Evolutionary conservation across 1,140 invertebrate species (phyloP).

Genomic region (Forficula auricularia): DNA sequence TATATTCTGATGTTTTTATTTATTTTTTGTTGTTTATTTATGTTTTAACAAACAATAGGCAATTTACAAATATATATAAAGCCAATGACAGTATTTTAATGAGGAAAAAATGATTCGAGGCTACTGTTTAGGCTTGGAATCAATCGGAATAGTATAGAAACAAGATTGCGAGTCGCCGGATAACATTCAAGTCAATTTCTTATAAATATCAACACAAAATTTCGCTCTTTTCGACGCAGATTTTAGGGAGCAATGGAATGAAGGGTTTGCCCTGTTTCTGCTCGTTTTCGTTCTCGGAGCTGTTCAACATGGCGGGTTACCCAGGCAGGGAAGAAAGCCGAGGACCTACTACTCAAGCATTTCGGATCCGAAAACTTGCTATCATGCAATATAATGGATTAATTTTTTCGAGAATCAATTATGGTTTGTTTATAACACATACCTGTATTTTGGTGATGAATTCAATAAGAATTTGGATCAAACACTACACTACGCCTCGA

Average conservation of each 20-base stretch:
- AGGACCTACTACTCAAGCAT: slow-evolving; percentile 17
- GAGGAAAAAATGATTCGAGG: too few relatives aligned
- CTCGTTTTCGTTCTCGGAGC: background rate
- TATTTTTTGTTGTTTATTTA: too few relatives aligned
- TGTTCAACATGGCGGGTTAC: slow-evolving; percentile 31
- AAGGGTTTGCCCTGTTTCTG: background rate
- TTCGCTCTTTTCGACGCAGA: too few relatives aligned
- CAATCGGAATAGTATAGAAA: too few relatives aligned
- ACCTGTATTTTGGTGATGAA: slow-evolving; percentile 23
- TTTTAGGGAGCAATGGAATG: too few relatives aligned
- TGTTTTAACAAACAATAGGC: too few relatives aligned
- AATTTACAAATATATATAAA: too few relatives aligned
- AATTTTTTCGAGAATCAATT: slow-evolving; percentile 6
- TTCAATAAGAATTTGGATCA: slow-evolving; percentile 19
- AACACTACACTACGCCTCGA: slow-evolving; percentile 28
- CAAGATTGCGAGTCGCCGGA: too few relatives aligned
- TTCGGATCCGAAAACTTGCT: slow-evolving; percentile 14
- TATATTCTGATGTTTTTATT: too few relatives aligned
- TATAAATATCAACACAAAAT: background rate
- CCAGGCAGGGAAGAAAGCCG: slow-evolving; percentile 30
- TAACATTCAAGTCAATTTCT: background rate
- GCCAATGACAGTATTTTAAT: too few relatives aligned
- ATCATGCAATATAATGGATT: slow-evolving; percentile 14
- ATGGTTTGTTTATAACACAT: slow-evolving; percentile 18
- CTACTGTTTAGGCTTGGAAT: too few relatives aligned